Evolutionary conservation across 1,140 invertebrate genomes (phyloP).

Genomic region (Aphelenchoides avenae): DNA sequence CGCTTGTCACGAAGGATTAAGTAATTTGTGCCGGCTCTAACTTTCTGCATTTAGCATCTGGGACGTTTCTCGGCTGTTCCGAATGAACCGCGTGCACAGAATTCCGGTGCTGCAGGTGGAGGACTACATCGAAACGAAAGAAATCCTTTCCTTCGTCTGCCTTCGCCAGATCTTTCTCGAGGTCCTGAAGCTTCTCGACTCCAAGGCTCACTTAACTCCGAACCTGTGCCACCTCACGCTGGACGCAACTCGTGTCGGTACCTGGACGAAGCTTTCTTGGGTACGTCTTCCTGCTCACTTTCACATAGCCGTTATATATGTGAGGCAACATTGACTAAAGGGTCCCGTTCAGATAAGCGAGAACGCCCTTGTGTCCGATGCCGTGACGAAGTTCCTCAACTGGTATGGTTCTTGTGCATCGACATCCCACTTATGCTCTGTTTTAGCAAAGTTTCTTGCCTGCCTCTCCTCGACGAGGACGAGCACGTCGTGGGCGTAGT

Average conservation of each 20-base stretch:
- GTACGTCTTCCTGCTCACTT: slow-evolving; percentile 18
- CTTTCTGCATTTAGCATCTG: slow-evolving; percentile 31
- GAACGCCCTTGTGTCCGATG: slow-evolving; percentile 6
- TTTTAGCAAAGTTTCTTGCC: slow-evolving; percentile 29
- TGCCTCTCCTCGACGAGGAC: slow-evolving; percentile 21
- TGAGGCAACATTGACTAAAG: slow-evolving; percentile 4
- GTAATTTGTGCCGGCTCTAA: background rate
- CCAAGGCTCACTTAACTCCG: slow-evolving; percentile 29
- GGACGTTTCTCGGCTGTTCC: slow-evolving; percentile 43
- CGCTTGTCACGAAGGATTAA: background rate
- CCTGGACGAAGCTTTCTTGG: slow-evolving; percentile 27
- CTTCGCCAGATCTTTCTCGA: slow-evolving; percentile 41
- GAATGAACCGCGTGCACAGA: slow-evolving; percentile 46
- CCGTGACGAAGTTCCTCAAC: too few species aligned
- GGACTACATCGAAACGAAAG: slow-evolving; percentile 5
- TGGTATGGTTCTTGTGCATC: too few species aligned
- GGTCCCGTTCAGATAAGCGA: slow-evolving; percentile 13
- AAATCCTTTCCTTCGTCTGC: slow-evolving; percentile 38
- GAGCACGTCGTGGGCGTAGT: slow-evolving; percentile 14
- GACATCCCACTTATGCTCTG: too few species aligned
- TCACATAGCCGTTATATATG: slow-evolving; percentile 1
- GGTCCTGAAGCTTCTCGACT: slow-evolving; percentile 34
- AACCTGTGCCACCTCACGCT: slow-evolving; percentile 34
- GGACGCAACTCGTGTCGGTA: slow-evolving; percentile 28
- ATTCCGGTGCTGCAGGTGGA: slow-evolving; percentile 43